Evolutionary conservation across 2,888 invertebrate genomes (phyloP).

Genomic region (Troides aeacus): DNA sequence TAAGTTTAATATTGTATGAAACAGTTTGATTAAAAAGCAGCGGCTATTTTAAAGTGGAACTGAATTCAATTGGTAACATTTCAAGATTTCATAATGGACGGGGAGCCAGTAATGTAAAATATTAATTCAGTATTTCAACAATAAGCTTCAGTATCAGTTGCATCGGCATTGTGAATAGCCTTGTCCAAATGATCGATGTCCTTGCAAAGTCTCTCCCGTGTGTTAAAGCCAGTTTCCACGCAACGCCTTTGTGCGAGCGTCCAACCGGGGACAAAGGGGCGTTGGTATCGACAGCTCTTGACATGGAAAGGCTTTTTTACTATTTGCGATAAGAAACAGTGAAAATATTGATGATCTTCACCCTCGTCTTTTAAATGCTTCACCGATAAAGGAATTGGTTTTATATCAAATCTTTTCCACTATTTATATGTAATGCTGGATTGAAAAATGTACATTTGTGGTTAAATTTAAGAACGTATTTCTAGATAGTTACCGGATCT

Average conservation of each 20-base stretch:
- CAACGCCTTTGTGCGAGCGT: constrained; percentile 33
- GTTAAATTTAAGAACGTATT: no score
- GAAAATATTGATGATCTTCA: constrained; percentile 38
- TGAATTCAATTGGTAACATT: no score
- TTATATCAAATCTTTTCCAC: constrained; percentile 19
- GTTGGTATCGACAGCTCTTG: constrained; percentile 68
- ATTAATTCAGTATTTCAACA: neutral
- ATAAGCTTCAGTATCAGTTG: neutral
- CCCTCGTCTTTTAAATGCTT: constrained; percentile 50
- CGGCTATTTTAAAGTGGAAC: no score
- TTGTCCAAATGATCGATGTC: constrained; percentile 30
- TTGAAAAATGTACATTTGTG: no score
- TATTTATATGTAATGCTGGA: no score
- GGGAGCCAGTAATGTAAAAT: neutral
- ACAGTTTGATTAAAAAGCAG: no score
- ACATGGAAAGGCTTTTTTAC: constrained; percentile 77
- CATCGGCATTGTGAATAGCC: constrained; percentile 21
- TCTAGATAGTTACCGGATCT: no score
- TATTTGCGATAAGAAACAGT: constrained; percentile 64
- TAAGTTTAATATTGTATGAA: no score
- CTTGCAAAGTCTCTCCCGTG: constrained; percentile 29
- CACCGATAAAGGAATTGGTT: constrained; percentile 56
- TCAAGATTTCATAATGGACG: neutral
- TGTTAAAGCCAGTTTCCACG: constrained; percentile 15
- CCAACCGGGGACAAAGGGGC: constrained; percentile 62